Percentiles rank a stretch among this genome's conserved stretches.
phyloP scores from a whole-genome alignment of 2,797 vertebrate genomes.

The Manis crassicaudata region DNA sequence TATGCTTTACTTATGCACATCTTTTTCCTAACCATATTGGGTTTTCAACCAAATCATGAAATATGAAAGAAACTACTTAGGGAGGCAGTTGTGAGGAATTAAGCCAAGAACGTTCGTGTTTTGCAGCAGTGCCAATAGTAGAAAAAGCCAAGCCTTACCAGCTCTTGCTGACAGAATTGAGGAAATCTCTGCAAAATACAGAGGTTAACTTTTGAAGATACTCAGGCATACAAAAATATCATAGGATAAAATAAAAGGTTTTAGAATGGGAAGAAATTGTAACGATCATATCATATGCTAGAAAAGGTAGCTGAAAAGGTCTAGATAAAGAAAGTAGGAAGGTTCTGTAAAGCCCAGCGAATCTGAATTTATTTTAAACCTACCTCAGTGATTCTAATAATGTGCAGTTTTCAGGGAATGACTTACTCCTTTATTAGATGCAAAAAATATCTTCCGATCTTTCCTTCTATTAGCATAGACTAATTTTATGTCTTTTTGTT shows the following conservation, averaged over 20 bases:
- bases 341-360: not conserved
- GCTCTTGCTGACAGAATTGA: not conserved
- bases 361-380: not conserved
- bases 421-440: not conserved
- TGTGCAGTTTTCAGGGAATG: not conserved
- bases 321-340: not conserved
- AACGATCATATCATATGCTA: not conserved
- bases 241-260: not conserved
- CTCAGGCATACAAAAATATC: not conserved
- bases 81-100: conserved; percentile 68
- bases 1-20: conserved; percentile 82
- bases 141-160: not conserved
- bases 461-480: not conserved
- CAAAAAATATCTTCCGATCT: not conserved
- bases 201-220: conserved; percentile 2
- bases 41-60: conserved; percentile 82
- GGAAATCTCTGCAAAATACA: not conserved
- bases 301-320: not conserved
- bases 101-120: not conserved
- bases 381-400: not conserved
- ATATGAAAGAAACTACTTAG: conserved; percentile 58
- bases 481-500: not conserved
- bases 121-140: not conserved
- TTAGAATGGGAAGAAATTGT: not conserved
- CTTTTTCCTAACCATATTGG: conserved; percentile 81